phyloP scores from a whole-genome alignment of 1,140 invertebrate species.

The Diachasmimorpha longicaudata region DNA sequence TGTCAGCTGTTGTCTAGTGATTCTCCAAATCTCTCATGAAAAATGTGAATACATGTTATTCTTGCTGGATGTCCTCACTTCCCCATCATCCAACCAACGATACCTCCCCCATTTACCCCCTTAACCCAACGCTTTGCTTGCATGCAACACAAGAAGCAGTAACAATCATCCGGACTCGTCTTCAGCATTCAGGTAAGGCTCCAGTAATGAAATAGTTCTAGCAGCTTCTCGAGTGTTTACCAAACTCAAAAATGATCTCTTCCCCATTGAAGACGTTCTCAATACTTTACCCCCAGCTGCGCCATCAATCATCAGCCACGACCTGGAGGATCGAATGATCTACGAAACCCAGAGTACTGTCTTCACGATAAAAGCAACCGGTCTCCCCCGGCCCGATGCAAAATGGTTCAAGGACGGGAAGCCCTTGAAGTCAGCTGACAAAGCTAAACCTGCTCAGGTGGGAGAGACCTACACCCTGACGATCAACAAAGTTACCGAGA shows the following conservation, averaged over 20 bases:
- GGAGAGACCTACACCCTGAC: conserved; percentile 78
- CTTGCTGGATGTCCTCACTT: no score
- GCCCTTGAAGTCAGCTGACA: conserved; percentile 67
- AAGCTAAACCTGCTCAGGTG: conserved; percentile 70
- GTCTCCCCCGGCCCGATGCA: conserved; percentile 76
- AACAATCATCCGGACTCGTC: neutral
- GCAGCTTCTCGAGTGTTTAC: neutral
- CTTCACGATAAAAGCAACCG: conserved; percentile 75
- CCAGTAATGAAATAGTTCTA: neutral
- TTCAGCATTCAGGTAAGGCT: neutral
- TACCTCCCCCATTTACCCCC: no score
- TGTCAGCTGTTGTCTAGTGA: no score
- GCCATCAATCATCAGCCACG: conserved; percentile 74
- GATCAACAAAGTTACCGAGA: conserved; percentile 71
- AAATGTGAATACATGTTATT: no score
- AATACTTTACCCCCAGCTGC: conserved; percentile 66
- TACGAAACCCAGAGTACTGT: conserved; percentile 77
- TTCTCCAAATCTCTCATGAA: no score
- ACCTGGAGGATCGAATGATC: conserved; percentile 74
- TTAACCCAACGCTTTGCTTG: conserved; percentile 8
- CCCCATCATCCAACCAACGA: no score
- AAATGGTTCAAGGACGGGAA: conserved; percentile 80
- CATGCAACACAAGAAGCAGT: neutral
- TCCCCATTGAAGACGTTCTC: neutral
- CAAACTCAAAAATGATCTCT: neutral